Conservation (phyloP, 2,888 invertebrate genomes). For the Netelia inedita region DNA sequence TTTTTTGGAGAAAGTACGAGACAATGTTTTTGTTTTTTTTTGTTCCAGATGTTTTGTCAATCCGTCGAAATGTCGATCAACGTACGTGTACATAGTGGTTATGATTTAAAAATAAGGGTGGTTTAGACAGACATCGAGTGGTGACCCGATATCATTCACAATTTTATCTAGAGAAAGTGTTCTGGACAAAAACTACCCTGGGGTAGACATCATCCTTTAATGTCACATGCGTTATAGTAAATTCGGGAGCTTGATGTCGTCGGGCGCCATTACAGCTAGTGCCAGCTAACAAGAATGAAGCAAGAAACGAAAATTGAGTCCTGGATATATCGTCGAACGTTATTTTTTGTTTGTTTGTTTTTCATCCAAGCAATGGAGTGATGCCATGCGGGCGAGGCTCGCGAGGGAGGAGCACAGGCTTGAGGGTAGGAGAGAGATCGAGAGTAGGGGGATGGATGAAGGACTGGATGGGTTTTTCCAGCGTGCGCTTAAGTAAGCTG, state of each 20-base stretch:
- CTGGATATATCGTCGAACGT: conserved; percentile 5
- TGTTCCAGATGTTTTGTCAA: background rate
- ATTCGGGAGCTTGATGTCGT: background rate
- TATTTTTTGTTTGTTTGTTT: conserved; percentile 30
- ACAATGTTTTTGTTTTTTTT: conserved; percentile 3
- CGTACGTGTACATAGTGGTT: background rate
- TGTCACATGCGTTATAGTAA: background rate
- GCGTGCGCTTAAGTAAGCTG: conserved; percentile 56
- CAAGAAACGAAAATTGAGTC: conserved; percentile 40
- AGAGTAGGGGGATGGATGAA: conserved; percentile 15
- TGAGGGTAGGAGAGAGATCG: conserved; percentile 16
- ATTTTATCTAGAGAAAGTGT: background rate
- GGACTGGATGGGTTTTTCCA: conserved; percentile 56
- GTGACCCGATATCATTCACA: too few relatives aligned
- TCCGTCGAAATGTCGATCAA: background rate
- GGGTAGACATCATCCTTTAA: too few relatives aligned
- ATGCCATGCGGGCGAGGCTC: conserved; percentile 23
- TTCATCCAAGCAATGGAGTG: conserved; percentile 39
- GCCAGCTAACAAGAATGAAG: conserved; percentile 5
- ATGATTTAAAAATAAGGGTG: background rate
- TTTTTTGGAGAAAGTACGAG: conserved; percentile 10
- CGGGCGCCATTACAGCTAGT: conserved; percentile 14
- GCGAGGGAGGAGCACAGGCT: conserved; percentile 17
- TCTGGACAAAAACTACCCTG: too few relatives aligned
- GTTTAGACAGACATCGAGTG: background rate